phyloP scores from a whole-genome alignment of 2,797 vertebrate species.

The Pogonophryne albipinna region DNA sequence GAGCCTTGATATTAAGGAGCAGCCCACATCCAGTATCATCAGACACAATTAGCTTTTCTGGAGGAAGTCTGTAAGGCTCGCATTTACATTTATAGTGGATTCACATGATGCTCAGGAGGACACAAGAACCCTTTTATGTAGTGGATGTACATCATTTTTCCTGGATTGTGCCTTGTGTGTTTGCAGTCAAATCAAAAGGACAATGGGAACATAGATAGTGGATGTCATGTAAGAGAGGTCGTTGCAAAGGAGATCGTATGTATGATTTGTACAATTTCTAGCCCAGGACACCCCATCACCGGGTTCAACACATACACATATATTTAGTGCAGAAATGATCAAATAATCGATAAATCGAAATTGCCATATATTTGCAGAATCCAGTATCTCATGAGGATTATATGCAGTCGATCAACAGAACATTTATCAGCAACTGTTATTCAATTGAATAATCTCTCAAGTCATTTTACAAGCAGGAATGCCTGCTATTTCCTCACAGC shows the following conservation, averaged over 20 bases:
- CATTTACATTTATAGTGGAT: constrained; percentile 21
- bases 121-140: not conserved
- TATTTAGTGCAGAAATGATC: not conserved
- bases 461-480: no score
- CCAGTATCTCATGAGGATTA: no score
- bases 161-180: not conserved
- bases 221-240: not conserved
- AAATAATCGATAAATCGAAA: not conserved
- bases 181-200: not conserved
- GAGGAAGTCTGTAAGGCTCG: constrained; percentile 20
- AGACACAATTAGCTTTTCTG: constrained; percentile 11
- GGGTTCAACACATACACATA: not conserved
- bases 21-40: constrained; percentile 7
- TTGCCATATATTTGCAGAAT: no score
- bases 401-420: no score
- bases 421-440: not conserved
- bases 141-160: not conserved
- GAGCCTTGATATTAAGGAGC: constrained; percentile 34
- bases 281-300: not conserved
- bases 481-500: not conserved
- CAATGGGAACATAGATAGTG: not conserved
- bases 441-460: no score
- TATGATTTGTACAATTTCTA: not conserved
- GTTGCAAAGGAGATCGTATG: not conserved
- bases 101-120: constrained; percentile 39